Evolutionary conservation across 2,113 vertebrate species (phyloP).

Genomic region (Athene cunicularia): DNA sequence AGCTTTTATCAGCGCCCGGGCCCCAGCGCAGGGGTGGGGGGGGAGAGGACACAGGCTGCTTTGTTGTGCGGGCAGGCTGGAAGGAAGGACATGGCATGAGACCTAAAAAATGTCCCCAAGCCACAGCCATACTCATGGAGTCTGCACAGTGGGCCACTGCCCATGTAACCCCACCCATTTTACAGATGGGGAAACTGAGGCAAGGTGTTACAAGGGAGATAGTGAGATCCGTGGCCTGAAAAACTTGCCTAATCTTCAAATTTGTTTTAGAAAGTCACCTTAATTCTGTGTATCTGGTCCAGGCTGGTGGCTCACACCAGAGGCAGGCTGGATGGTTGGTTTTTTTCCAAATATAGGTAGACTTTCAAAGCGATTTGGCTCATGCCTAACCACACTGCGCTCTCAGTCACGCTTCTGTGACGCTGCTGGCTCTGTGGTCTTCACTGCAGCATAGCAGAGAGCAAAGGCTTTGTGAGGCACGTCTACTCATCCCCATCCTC

Average conservation of each 20-base stretch:
- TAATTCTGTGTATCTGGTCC: not conserved
- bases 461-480: not conserved
- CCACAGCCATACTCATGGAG: not conserved
- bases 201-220: not conserved
- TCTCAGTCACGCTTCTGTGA: not conserved
- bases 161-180: not conserved
- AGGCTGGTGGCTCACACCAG: not conserved
- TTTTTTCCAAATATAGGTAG: not conserved
- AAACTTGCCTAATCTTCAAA: not conserved
- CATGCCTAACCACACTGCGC: not conserved
- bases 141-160: rapidly evolving
- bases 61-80: not conserved
- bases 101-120: not conserved
- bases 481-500: not conserved
- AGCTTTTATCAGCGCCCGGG: not conserved
- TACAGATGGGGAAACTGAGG: not conserved
- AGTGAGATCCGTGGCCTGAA: not conserved
- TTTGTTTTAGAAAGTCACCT: not conserved
- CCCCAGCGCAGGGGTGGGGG: not conserved
- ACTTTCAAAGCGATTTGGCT: not conserved
- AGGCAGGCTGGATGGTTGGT: not conserved
- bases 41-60: not conserved
- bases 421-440: not conserved
- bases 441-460: not conserved
- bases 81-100: not conserved